Evolutionary conservation across 2,888 invertebrate species (phyloP).

Genomic region (Clivina fossor): DNA sequence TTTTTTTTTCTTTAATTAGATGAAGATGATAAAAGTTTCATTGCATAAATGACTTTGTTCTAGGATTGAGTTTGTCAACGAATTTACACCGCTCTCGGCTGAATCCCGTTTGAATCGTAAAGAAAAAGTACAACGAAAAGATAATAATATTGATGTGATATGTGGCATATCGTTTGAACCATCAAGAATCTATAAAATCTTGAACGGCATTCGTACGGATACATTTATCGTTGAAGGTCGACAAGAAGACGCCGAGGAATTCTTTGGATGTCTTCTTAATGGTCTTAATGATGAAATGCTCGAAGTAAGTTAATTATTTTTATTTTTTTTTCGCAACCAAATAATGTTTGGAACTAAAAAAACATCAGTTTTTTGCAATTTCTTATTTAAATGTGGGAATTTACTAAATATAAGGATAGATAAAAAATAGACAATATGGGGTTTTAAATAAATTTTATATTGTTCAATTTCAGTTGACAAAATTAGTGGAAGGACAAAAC

Average conservation of each 20-base stretch:
- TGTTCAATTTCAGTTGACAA: constrained; percentile 56
- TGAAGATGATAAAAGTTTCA: constrained; percentile 5
- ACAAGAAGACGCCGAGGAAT: constrained; percentile 98
- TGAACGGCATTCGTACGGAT: constrained; percentile 73
- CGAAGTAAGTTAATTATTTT: constrained; percentile 61
- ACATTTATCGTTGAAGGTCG: constrained; percentile 79
- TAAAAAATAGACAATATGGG: neutral
- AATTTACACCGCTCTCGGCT: constrained; percentile 71
- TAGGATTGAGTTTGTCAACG: constrained; percentile 76
- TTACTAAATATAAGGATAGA: neutral
- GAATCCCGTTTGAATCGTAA: constrained; percentile 54
- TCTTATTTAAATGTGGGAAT: neutral
- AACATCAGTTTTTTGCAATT: too few species aligned
- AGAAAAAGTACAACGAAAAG: constrained; percentile 56
- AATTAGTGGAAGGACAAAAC: constrained; percentile 61
- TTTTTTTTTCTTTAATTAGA: neutral
- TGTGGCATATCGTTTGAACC: constrained; percentile 88
- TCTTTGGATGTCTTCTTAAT: constrained; percentile 89
- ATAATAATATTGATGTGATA: constrained; percentile 53
- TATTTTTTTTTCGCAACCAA: too few species aligned
- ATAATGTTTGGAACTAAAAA: too few species aligned
- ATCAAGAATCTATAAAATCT: constrained; percentile 80
- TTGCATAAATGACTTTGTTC: constrained; percentile 37
- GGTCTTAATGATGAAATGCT: constrained; percentile 96
- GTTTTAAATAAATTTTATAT: neutral